Base-by-base conservation (phyloP, 2,888 invertebrate genomes). In the Eumerus sabulonum region DNA sequence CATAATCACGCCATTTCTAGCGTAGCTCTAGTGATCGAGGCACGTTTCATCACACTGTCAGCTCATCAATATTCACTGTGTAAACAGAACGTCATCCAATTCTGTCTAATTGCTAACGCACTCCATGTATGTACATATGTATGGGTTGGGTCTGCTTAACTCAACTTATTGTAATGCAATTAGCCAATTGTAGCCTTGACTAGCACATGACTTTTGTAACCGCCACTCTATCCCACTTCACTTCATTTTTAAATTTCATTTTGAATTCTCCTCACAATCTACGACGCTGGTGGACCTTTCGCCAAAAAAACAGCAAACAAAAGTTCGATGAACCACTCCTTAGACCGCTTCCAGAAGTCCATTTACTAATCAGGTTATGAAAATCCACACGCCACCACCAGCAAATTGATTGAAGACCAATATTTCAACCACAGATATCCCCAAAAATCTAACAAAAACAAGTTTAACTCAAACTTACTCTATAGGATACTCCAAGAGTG, bases 401-500 rank as follows among this genome's bases (percentile, higher is more conserved):
- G 38, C 53, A 47, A 54, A 60, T 67, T 44, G 44, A 57, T 17
- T 47, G 47, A 40, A 47, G 57, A 44, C 67, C 57, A 53, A 60
- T 40, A 44, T 51, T 63, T 71, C 16, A 27, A 27, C 27, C 3
- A 27, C 27, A n/a, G n/a, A n/a, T n/a, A n/a, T n/a, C n/a, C n/a
- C n/a, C n/a, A 53, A 7, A 38, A 47, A 47, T 47, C 11, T 17
- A 47, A 47, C 12, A 36, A 38, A 42, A 42, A 45, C n/a, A n/a
- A n/a, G n/a, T n/a, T n/a, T n/a, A 36, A 5, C 11, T 42, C 51
- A 54, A 60, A 72, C 77, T 77, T 72, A 77, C 77, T 56, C 14
- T 11, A 67, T 27, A 7, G 27, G 27, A 71, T 57, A 38, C 54
- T 54, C 51, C 57, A 70, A 36, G 27, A 47, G 35, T 50, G n/a